Evolutionary conservation across 2,113 vertebrate genomes (phyloP).

Genomic region (Malurus cyaneus): DNA sequence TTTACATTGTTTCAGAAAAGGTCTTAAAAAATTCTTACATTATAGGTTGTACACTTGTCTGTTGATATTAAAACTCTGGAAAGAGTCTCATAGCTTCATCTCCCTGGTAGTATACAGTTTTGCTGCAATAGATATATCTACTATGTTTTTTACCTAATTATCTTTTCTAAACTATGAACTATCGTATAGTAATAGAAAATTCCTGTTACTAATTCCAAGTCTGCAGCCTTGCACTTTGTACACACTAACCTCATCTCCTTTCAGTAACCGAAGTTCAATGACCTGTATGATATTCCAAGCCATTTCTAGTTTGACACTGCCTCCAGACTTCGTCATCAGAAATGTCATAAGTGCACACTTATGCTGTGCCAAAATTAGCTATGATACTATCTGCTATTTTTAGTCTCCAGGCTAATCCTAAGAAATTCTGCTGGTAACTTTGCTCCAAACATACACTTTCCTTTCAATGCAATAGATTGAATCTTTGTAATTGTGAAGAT

Average conservation of each 20-base stretch:
- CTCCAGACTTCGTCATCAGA: slow-evolving; percentile 49
- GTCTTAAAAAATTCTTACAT: background rate
- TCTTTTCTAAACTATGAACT: background rate
- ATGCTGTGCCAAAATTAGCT: slow-evolving; percentile 18
- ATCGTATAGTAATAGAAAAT: background rate
- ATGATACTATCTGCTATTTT: slow-evolving; percentile 48
- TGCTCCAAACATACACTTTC: background rate
- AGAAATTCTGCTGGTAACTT: slow-evolving; percentile 16
- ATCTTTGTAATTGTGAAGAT: background rate
- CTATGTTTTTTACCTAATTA: background rate
- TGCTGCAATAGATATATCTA: background rate
- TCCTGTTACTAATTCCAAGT: background rate
- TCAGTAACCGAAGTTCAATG: slow-evolving; percentile 32
- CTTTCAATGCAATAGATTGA: background rate
- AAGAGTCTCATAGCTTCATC: background rate
- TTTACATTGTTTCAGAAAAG: background rate
- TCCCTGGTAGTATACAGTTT: background rate
- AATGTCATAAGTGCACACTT: slow-evolving; percentile 47
- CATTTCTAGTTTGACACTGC: slow-evolving; percentile 23
- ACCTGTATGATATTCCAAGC: slow-evolving; percentile 7
- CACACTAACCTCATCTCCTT: background rate
- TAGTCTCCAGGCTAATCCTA: slow-evolving; percentile 19
- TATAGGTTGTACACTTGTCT: background rate
- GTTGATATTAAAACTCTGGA: background rate
- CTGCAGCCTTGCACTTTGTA: background rate